Evolutionary conservation across 1,140 invertebrate genomes (phyloP), one percentile per base, ranked within the genome.

Genomic region (Bombyx mandarina): DNA sequence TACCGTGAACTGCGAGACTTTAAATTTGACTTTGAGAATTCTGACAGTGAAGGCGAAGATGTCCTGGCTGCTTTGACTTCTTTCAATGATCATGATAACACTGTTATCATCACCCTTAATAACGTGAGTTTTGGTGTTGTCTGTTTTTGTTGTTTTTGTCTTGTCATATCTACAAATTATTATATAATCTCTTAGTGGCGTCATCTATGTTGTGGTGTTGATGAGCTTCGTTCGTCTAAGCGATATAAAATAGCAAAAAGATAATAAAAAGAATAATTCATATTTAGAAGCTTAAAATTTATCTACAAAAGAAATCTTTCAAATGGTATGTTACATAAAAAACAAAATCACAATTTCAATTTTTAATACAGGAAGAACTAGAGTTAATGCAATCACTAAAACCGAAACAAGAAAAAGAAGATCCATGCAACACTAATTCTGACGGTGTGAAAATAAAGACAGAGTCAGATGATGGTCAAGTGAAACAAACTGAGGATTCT

Each of bases 31-130:
- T 45, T 67, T 3, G 82, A 86, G 10, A 75, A 78, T 61, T 82
- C 78, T 0, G 82, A 86, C 62, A 80, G 79, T 46, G 82, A 86
- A n/a, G 79, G 75, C 10, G 83, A 86, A 43, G 83, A 86, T 53
- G 71, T 86, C n/a, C 62, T 84, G 5, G 61, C 78, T 9, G 78
- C 79, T 8, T 57, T 86, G 8, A 67, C 69, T 43, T 52, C 63
- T 43, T 79, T 77, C 66, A 74, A 67, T 8, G 79, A 78, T 6
- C 47, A 67, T 12, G 71, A 77, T 55, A 51, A 42, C 8, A 66
- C 76, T n/a, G 59, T 77, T 8, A 61, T 73, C 45, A 82, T 86
- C 46, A 63, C 66, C 7, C 71, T 86, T 1, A 82, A 77, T 55
- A 56, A 71, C 58, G 80, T 82, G 57, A 57, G 61, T 56, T 1